Conservation (phyloP, 1,140 invertebrate genomes). For the Drosophila melanogaster region DNA sequence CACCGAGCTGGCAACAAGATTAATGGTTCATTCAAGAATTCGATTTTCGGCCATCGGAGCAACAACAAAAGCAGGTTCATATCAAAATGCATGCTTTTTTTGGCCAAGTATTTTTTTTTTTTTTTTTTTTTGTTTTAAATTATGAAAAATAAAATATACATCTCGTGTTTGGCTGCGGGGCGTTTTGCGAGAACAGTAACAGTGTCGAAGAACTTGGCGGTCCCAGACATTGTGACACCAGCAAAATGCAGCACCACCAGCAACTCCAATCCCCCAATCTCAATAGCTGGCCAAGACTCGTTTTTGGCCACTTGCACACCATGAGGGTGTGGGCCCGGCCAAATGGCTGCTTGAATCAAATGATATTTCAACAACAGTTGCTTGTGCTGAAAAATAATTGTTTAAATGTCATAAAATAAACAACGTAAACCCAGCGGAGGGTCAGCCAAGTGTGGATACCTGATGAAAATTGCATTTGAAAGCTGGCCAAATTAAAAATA, state of each 20-base stretch:
- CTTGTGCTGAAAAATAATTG: constrained; percentile 72
- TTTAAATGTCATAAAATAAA: constrained; percentile 77
- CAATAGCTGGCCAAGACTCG: constrained; percentile 26
- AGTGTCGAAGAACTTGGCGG: constrained; percentile 47
- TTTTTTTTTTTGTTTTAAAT: constrained; percentile 29
- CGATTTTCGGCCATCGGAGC: constrained; percentile 61
- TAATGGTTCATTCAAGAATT: constrained; percentile 83
- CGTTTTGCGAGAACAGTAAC: constrained; percentile 55
- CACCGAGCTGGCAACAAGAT: constrained; percentile 74
- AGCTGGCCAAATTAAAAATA: constrained; percentile 13
- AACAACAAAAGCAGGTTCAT: constrained; percentile 69
- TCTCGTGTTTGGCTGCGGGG: constrained; percentile 59
- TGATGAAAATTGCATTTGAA: constrained; percentile 17
- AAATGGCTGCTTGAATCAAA: constrained; percentile 46
- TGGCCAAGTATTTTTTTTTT: constrained; percentile 27
- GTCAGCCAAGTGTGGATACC: constrained; percentile 17
- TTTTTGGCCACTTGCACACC: constrained; percentile 49
- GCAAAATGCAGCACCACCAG: constrained; percentile 29
- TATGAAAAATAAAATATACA: constrained; percentile 60
- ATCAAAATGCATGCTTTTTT: constrained; percentile 40
- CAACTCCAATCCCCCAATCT: constrained; percentile 19
- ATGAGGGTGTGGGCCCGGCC: constrained; percentile 59
- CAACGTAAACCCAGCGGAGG: constrained; percentile 41
- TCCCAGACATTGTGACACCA: constrained; percentile 80
- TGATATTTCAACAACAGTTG: constrained; percentile 71